phyloP scores from a whole-genome alignment of 2,797 vertebrate genomes.

The Tragelaphus eurycerus region DNA sequence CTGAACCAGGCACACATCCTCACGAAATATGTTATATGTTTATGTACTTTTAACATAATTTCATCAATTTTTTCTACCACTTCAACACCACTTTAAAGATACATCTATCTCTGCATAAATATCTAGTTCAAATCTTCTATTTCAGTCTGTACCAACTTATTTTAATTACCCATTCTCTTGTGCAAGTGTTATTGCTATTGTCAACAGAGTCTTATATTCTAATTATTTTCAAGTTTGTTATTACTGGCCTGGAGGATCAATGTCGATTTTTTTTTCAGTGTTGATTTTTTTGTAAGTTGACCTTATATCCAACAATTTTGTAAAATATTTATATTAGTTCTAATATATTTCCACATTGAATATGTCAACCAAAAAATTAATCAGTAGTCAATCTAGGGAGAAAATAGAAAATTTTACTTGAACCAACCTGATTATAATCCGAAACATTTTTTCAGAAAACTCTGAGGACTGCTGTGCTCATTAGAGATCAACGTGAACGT shows the following conservation, averaged over 20 bases:
- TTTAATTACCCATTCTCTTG: not conserved
- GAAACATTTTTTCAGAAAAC: not conserved
- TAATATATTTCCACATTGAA: not conserved
- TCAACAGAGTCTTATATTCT: not conserved
- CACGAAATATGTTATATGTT: not conserved
- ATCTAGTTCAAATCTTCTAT: not conserved
- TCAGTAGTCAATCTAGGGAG: not conserved
- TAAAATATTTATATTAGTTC: not conserved
- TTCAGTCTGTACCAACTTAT: not conserved
- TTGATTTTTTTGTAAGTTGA: not conserved
- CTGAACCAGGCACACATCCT: not conserved
- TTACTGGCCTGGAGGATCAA: not conserved
- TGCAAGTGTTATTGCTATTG: not conserved
- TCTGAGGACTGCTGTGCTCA: not conserved
- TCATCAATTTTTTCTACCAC: not conserved
- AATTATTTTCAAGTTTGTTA: conserved; percentile 20
- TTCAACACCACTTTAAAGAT: not conserved
- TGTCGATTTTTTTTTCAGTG: not conserved
- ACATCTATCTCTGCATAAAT: not conserved
- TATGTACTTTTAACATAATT: not conserved
- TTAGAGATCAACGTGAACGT: not conserved
- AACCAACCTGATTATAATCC: not conserved
- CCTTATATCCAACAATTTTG: not conserved
- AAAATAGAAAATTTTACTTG: not conserved
- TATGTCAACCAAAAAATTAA: not conserved